A percentile compares a stretch with the other conserved stretches of the same genome.
phyloP scores from a whole-genome alignment of 2,888 invertebrate genomes.

The Cheilosia pagana region DNA sequence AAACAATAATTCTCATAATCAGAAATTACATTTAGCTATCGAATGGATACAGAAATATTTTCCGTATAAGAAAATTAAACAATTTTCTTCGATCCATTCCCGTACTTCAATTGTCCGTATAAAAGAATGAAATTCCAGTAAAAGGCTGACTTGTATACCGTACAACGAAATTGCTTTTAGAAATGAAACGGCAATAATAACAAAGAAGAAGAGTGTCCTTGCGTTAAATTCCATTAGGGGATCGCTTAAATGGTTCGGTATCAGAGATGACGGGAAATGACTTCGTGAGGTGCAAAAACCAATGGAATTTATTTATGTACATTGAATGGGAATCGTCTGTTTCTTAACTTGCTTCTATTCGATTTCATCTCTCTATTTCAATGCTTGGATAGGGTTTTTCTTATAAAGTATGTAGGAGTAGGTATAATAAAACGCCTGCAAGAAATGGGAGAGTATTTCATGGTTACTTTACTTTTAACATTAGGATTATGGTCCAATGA shows the following conservation, averaged over 20 bases:
- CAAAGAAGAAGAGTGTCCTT: constrained; percentile 24
- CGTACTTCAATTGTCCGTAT: constrained; percentile 16
- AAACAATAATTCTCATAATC: constrained; percentile 29
- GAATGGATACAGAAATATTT: constrained; percentile 27
- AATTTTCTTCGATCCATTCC: constrained; percentile 34
- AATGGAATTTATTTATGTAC: constrained; percentile 40
- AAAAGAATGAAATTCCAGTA: constrained; percentile 25
- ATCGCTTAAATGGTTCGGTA: constrained; percentile 36
- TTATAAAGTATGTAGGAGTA: too few species aligned
- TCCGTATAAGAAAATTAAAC: constrained; percentile 35
- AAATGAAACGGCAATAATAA: constrained; percentile 47
- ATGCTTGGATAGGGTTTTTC: neutral
- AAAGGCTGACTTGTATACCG: constrained; percentile 8
- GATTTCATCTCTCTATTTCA: constrained; percentile 9
- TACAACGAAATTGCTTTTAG: constrained; percentile 28
- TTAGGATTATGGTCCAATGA: neutral
- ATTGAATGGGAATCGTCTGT: constrained; percentile 13
- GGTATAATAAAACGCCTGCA: neutral
- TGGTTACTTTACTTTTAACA: constrained; percentile 6
- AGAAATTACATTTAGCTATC: constrained; percentile 16
- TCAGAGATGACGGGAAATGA: constrained; percentile 44
- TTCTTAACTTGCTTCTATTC: constrained; percentile 31
- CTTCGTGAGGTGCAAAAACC: constrained; percentile 34
- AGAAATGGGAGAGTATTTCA: constrained; percentile 8
- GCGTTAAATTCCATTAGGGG: constrained; percentile 39